These are phyloP conservation scores for Bruchidius siliquastri DNA, from an alignment of 2,888 invertebrate genomes.

Conservation along the genomic window DNA sequence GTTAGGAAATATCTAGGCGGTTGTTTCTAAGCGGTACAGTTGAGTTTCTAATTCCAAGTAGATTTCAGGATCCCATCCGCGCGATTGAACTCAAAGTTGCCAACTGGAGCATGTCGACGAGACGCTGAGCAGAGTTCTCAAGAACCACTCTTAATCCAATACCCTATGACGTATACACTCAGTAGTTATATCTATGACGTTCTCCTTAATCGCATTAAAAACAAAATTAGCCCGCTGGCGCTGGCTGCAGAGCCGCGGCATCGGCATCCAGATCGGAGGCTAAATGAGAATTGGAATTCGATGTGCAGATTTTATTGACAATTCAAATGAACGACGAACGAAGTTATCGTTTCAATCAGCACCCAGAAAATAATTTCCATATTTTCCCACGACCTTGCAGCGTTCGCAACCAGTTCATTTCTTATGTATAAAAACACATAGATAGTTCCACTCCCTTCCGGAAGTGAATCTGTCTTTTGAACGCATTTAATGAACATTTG, in stretches of 20 bases:
- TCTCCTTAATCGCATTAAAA: neutral
- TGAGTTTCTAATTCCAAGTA: no score
- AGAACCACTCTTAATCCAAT: neutral
- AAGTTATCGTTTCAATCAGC: slow-evolving; percentile 1
- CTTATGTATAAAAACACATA: no score
- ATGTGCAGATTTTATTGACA: slow-evolving; percentile 2
- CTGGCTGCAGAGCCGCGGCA: neutral
- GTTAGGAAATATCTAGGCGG: no score
- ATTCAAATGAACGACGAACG: neutral
- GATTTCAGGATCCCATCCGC: no score
- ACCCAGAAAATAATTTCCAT: neutral
- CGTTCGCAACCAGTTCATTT: neutral
- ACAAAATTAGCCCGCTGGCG: neutral
- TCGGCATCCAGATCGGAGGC: neutral
- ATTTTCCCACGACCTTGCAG: neutral
- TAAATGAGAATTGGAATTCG: neutral
- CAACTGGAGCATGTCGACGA: neutral
- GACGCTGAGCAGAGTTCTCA: neutral
- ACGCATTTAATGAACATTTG: no score
- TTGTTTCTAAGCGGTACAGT: no score
- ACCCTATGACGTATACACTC: neutral
- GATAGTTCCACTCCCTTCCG: no score
- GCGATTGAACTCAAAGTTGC: neutral
- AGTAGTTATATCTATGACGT: neutral
- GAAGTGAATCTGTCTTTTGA: no score